A percentile compares a stretch with the other conserved stretches of the same genome.
Evolutionary conservation across 2,113 vertebrate species (phyloP).

Genomic region (Apus apus): DNA sequence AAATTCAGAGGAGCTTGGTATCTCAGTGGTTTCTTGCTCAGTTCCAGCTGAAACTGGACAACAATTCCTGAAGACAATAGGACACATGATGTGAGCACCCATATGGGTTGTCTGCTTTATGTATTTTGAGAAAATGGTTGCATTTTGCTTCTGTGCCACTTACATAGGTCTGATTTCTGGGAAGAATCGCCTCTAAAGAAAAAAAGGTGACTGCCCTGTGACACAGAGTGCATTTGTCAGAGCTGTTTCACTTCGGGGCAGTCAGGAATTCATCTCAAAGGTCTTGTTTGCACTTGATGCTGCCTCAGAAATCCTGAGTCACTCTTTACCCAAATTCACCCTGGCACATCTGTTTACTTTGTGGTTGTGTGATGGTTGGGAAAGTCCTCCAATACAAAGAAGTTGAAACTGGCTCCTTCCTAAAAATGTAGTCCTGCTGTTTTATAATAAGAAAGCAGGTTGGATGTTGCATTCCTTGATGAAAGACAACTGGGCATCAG

Average conservation of each 20-base stretch:
- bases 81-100: background rate
- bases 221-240: background rate
- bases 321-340: constrained; percentile 39
- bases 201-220: background rate
- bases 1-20: background rate
- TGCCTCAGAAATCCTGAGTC: constrained; percentile 63
- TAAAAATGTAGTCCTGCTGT: background rate
- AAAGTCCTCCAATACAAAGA: constrained; percentile 29
- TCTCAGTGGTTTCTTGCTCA: background rate
- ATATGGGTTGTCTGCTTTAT: background rate
- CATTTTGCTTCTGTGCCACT: background rate
- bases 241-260: constrained; percentile 21
- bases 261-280: constrained; percentile 51
- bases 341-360: background rate
- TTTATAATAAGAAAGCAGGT: background rate
- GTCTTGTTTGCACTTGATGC: constrained; percentile 48
- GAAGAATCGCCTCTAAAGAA: background rate
- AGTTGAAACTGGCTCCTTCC: background rate
- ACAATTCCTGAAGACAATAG: background rate
- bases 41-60: background rate
- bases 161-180: background rate
- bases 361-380: background rate
- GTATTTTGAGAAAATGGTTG: background rate
- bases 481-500: background rate
- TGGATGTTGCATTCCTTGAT: background rate